Percentiles rank a stretch among this genome's conserved stretches.
These are phyloP conservation scores for Chironomus riparius DNA, from an alignment of 2,888 invertebrate genomes.

Conservation along the genomic window DNA sequence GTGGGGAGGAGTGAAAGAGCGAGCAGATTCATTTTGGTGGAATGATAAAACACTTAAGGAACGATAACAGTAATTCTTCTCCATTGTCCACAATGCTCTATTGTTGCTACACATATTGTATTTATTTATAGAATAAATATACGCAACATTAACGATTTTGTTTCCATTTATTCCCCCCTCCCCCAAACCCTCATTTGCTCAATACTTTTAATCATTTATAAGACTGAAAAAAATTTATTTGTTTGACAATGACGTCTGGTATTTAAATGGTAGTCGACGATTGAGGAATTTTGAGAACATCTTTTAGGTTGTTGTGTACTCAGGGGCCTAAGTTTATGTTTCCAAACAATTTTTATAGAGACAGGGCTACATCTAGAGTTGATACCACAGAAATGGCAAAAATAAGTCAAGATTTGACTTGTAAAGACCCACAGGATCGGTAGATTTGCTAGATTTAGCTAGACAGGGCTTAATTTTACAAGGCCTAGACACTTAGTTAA, in stretches of 20 bases:
- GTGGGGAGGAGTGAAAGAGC: background rate
- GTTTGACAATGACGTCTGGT: background rate
- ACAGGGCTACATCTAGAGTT: no score
- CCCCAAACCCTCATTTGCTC: background rate
- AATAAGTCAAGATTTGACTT: no score
- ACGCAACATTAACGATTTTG: background rate
- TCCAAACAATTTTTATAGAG: no score
- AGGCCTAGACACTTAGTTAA: no score
- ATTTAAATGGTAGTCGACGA: no score
- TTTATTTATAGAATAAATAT: background rate
- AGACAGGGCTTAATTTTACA: no score
- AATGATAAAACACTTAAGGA: conserved; percentile 1
- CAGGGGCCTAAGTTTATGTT: no score
- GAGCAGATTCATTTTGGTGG: background rate
- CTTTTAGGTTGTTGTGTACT: no score
- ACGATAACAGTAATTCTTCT: conserved; percentile 3
- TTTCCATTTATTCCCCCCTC: background rate
- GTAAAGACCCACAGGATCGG: no score
- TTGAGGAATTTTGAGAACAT: no score
- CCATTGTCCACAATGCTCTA: background rate
- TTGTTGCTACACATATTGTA: background rate
- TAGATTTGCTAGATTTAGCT: no score
- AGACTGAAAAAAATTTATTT: background rate
- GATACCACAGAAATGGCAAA: no score
- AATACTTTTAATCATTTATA: background rate